A percentile compares a stretch with the other conserved stretches of the same genome.
Conservation (phyloP, 2,888 invertebrate species). For the Antheraea assamensis region DNA sequence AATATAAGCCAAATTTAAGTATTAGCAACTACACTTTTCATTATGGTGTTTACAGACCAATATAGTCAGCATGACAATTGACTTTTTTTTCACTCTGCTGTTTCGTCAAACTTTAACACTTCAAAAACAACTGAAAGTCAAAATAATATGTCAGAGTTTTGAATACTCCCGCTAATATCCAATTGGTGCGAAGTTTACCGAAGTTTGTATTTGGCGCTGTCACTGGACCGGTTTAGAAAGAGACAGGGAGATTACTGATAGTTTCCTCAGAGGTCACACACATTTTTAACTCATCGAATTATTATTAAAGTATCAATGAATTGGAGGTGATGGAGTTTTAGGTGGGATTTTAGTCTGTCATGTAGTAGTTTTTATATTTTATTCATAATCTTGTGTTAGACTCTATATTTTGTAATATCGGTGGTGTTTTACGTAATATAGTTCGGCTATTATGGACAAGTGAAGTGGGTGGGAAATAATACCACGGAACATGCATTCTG, state of each 20-base stretch:
- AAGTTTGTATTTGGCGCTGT: conserved; percentile 62
- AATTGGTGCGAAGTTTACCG: conserved; percentile 48
- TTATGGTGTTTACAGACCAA: background rate
- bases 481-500: too few relatives aligned
- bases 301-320: background rate
- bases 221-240: conserved; percentile 50
- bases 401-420: too few relatives aligned
- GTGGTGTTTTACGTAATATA: too few relatives aligned
- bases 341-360: too few relatives aligned
- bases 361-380: too few relatives aligned
- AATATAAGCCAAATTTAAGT: background rate
- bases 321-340: background rate
- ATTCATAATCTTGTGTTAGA: too few relatives aligned
- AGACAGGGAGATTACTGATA: conserved; percentile 45
- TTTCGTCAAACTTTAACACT: background rate
- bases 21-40: background rate
- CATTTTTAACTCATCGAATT: conserved; percentile 10
- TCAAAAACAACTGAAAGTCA: conserved; percentile 10
- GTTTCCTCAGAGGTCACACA: conserved; percentile 9
- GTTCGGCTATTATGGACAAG: too few relatives aligned
- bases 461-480: too few relatives aligned
- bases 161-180: conserved; percentile 53
- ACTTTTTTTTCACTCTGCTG: background rate
- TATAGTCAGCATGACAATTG: background rate
- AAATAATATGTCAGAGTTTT: conserved; percentile 39